Evolutionary conservation across 2,888 invertebrate genomes (phyloP).

Genomic region (Steromphala cineraria): DNA sequence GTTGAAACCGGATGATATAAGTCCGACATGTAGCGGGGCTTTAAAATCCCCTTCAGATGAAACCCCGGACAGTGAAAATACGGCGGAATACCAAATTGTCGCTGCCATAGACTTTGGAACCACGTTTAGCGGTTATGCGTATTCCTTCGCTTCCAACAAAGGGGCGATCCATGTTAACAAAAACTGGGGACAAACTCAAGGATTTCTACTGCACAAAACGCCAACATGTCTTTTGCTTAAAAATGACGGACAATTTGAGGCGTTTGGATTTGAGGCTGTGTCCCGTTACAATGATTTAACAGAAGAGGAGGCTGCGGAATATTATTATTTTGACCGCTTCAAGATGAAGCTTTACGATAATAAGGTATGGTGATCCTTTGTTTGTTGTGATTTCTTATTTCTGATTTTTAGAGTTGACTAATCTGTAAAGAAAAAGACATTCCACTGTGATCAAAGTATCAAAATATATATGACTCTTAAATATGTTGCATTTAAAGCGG

Average conservation of each 20-base stretch:
- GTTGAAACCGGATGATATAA: neutral
- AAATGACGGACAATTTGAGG: conserved; percentile 64
- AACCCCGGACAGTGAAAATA: conserved; percentile 28
- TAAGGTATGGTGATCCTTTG: conserved; percentile 47
- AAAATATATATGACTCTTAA: too few species aligned
- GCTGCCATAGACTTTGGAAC: conserved; percentile 70
- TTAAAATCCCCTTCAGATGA: conserved; percentile 8
- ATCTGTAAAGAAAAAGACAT: too few species aligned
- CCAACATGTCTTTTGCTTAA: conserved; percentile 66
- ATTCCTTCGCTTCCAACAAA: conserved; percentile 63
- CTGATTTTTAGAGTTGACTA: too few species aligned
- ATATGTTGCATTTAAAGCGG: too few species aligned
- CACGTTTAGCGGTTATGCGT: conserved; percentile 69
- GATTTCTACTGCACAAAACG: conserved; percentile 67
- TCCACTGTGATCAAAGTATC: too few species aligned
- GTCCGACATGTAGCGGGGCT: neutral
- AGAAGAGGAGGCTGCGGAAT: conserved; percentile 63
- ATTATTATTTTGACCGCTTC: conserved; percentile 66
- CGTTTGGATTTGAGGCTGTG: conserved; percentile 69
- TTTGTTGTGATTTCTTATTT: too few species aligned
- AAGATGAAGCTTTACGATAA: conserved; percentile 70
- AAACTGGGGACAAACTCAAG: conserved; percentile 70
- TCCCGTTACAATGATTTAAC: conserved; percentile 64
- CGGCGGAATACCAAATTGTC: conserved; percentile 60
- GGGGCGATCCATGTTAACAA: conserved; percentile 66